phyloP scores from a whole-genome alignment of 2,113 vertebrate species.

The Procapra przewalskii region DNA sequence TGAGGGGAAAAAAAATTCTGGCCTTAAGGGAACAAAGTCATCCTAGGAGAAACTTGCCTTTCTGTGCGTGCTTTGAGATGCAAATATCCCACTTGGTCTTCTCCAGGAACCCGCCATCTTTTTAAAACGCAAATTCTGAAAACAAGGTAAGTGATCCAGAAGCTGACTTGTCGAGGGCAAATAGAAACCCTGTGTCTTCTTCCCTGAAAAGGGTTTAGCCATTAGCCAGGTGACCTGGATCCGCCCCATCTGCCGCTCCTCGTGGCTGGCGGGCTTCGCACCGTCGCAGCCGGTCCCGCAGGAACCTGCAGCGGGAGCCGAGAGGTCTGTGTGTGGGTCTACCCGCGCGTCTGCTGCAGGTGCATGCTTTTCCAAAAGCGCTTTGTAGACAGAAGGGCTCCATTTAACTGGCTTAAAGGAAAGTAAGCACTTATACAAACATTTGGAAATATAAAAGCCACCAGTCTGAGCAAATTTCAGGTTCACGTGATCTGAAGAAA shows the following conservation, averaged over 20 bases:
- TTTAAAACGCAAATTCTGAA: neutral
- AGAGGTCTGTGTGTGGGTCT: neutral
- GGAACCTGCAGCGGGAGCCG: neutral
- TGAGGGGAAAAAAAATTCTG: neutral
- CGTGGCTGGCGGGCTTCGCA: rapidly evolving
- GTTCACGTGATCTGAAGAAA: neutral
- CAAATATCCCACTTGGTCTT: neutral
- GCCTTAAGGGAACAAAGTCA: neutral
- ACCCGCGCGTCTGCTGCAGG: rapidly evolving
- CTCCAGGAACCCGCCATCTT: neutral
- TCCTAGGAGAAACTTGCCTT: neutral
- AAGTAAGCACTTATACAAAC: neutral
- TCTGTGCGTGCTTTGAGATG: neutral
- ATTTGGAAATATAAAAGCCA: neutral
- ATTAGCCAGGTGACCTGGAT: neutral
- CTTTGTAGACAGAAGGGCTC: neutral
- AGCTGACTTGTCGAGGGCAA: neutral
- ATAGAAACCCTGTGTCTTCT: neutral
- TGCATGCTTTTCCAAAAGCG: neutral
- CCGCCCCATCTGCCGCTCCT: neutral
- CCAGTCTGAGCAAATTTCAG: neutral
- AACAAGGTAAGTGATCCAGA: neutral
- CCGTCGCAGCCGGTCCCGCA: rapidly evolving
- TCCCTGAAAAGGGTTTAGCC: neutral
- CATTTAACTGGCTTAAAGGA: neutral